A percentile compares a stretch with the other conserved stretches of the same genome.
These are phyloP conservation scores for Acyrthosiphon pisum DNA, from an alignment of 1,140 invertebrate species.

Conservation along the genomic window DNA sequence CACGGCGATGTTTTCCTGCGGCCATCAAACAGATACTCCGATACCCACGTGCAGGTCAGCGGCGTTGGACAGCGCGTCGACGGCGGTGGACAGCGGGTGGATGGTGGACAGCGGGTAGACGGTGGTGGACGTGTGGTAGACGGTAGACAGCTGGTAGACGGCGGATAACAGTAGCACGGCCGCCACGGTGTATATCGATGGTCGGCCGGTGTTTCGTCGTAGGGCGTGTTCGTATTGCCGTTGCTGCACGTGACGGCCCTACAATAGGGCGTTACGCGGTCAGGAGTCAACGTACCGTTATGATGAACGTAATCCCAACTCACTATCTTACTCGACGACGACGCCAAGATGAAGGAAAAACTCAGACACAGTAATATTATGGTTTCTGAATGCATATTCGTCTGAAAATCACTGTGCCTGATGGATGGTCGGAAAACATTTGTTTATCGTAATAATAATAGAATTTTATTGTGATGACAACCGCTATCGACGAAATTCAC, in stretches of 20 bases:
- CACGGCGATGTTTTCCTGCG: too few relatives aligned
- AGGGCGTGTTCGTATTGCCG: not conserved
- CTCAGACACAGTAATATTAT: not conserved
- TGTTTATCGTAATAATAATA: too few relatives aligned
- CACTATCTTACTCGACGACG: not conserved
- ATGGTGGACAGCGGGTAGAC: too few relatives aligned
- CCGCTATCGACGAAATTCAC: too few relatives aligned
- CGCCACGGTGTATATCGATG: too few relatives aligned
- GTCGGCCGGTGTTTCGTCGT: not conserved
- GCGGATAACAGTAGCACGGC: too few relatives aligned
- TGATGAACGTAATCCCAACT: not conserved
- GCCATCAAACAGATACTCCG: not conserved
- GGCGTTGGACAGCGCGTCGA: too few relatives aligned
- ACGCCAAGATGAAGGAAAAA: not conserved
- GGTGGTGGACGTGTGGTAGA: too few relatives aligned
- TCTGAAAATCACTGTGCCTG: not conserved
- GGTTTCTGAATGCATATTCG: not conserved
- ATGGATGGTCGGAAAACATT: not conserved
- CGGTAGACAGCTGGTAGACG: too few relatives aligned
- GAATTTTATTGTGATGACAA: too few relatives aligned
- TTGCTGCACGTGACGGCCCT: not conserved
- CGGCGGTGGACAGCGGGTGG: too few relatives aligned
- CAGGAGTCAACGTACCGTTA: not conserved
- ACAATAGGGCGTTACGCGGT: not conserved
- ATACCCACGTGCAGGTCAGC: not conserved